A percentile compares a stretch with the other conserved stretches of the same genome.
Evolutionary conservation across 1,140 invertebrate species (phyloP).

Genomic region (Drosophila auraria): DNA sequence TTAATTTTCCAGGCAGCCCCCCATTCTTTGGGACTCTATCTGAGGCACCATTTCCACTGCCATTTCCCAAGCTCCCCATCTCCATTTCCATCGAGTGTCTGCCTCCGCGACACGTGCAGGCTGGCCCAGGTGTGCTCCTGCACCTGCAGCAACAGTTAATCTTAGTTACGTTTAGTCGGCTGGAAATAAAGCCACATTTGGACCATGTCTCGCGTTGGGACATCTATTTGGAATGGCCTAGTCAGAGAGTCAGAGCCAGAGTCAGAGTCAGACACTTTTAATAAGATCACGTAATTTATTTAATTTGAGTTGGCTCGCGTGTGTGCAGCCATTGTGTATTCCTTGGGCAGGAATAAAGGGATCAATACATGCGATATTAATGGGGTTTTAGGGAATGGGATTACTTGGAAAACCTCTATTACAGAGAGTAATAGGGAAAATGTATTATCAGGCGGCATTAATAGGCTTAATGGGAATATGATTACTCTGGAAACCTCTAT

Average conservation of each 20-base stretch:
- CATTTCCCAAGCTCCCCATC: not conserved
- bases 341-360: conserved; percentile 11
- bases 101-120: conserved; percentile 59
- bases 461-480: not conserved
- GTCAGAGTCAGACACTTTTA: conserved; percentile 38
- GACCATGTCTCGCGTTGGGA: conserved; percentile 24
- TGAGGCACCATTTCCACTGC: conserved; percentile 10
- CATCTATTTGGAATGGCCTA: conserved; percentile 29
- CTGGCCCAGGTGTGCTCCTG: conserved; percentile 37
- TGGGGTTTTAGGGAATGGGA: conserved; percentile 2
- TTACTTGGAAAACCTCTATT: not conserved
- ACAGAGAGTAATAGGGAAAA: not conserved
- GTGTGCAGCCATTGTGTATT: conserved; percentile 5
- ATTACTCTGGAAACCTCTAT: no score
- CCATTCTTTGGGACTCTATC: conserved; percentile 8
- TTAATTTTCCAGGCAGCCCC: conserved; percentile 54
- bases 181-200: conserved; percentile 80
- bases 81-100: conserved; percentile 18
- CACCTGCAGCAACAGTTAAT: conserved; percentile 76
- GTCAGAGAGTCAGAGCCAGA: conserved; percentile 2
- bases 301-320: conserved; percentile 54
- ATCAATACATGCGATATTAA: conserved; percentile 39
- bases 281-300: conserved; percentile 84
- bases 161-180: conserved; percentile 79
- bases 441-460: not conserved